Base-by-base conservation (phyloP, 2,797 vertebrate genomes). In the Leptodactylus fallax region DNA sequence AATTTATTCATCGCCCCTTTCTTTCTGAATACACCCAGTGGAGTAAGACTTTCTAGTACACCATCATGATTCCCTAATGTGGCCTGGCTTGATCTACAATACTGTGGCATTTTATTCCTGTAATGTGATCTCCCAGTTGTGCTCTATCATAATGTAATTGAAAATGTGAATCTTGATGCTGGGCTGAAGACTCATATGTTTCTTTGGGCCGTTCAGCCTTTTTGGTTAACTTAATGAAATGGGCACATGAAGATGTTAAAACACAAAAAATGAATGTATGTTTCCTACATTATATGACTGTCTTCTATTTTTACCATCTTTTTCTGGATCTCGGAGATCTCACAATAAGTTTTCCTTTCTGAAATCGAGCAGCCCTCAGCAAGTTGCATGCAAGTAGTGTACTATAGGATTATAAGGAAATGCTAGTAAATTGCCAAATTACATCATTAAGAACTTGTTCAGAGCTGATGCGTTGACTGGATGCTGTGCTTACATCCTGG, bases 91-190 rank as follows among this genome's bases (percentile, higher is more conserved):
- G 90, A 91, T 91, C 86, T 88, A 79, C 91, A 90, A 92, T 23
- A 45, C 87, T 91, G 90, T 86, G 85, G 85, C 90, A 90, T 93
- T 91, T 92, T 93, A 92, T 94, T 94, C 90, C 92, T 93, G 91
- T 90, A 93, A 90, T 91, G 91, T 92, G 91, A 88, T 92, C 92
- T 92, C 89, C 91, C 91, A 90, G 90, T 89, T 92, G 92, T 94
- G 91, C 91, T 91, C 82, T 93, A 91, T 90, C 91, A 90, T 90
- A 91, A 89, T 94, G 90, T 86, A 92, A 84, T 93, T 93, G 92
- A 90, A 92, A 93, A 92, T 93, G 92, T 93, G 92, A 92, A 94
- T 93, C 91, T 93, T 90, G 90, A 84, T 92, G 93, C 93, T 92
- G 84, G 91, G 91, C 92, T 82, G 87, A 93, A 92, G 81, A 93